A percentile compares a stretch with the other conserved stretches of the same genome.
phyloP scores from a whole-genome alignment of 1,140 invertebrate genomes.

The Camponotus floridanus region DNA sequence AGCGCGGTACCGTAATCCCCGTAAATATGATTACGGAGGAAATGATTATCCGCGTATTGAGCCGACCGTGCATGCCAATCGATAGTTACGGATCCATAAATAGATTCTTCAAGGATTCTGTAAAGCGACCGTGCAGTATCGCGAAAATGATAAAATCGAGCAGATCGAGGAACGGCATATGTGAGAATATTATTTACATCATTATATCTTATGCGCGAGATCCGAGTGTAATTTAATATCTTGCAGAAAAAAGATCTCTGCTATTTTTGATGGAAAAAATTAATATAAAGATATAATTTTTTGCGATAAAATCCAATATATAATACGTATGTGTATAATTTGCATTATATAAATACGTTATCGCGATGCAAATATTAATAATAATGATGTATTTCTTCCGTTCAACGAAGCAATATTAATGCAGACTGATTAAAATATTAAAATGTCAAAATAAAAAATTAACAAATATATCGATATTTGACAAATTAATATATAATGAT shows the following conservation, averaged over 20 bases:
- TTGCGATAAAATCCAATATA: conserved; percentile 2
- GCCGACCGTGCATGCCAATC: conserved; percentile 32
- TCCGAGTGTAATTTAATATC: not conserved
- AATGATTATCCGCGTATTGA: conserved; percentile 57
- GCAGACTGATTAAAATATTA: not conserved
- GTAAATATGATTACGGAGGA: conserved; percentile 63
- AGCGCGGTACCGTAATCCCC: conserved; percentile 50
- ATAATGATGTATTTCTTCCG: not conserved
- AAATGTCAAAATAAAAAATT: conserved; percentile 18
- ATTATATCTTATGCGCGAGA: not conserved
- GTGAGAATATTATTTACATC: not conserved
- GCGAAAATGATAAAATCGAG: conserved; percentile 20
- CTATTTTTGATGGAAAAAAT: not conserved
- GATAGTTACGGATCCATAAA: conserved; percentile 49
- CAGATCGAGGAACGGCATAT: not conserved
- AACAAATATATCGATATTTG: not conserved
- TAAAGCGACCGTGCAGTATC: not conserved
- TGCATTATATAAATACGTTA: too few relatives aligned
- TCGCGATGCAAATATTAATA: not conserved
- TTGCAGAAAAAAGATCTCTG: not conserved
- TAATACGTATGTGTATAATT: not conserved
- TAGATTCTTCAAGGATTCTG: conserved; percentile 31
- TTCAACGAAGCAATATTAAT: not conserved
- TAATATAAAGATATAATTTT: not conserved
- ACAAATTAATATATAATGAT: conserved; percentile 1